These are phyloP conservation scores for Hydriomena furcata DNA, from an alignment of 2,888 invertebrate species.

Conservation along the genomic window DNA sequence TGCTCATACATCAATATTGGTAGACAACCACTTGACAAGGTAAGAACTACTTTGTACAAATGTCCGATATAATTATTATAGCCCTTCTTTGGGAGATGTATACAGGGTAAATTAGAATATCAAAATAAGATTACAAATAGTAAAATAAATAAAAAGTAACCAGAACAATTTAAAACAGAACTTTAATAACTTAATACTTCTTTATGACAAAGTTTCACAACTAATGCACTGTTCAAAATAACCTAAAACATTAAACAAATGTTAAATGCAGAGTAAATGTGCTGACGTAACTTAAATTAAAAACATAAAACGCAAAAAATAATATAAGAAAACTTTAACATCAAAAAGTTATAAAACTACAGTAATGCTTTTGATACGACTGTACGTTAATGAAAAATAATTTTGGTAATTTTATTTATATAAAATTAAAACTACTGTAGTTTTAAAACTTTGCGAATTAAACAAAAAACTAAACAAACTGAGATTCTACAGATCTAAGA, in stretches of 20 bases:
- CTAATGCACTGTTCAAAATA: slow-evolving; percentile 39
- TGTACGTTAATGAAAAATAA: neutral
- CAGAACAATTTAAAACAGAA: slow-evolving; percentile 54
- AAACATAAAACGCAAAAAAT: slow-evolving; percentile 32
- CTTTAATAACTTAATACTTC: slow-evolving; percentile 67
- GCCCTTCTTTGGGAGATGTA: no score
- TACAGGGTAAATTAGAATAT: neutral
- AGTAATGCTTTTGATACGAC: slow-evolving; percentile 14
- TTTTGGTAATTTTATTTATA: neutral
- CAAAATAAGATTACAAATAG: neutral
- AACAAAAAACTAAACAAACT: slow-evolving; percentile 43
- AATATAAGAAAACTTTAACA: slow-evolving; percentile 2
- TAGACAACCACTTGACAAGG: no score
- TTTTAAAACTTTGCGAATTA: slow-evolving; percentile 33
- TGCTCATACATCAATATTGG: slow-evolving; percentile 11
- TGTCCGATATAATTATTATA: no score
- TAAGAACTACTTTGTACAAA: no score
- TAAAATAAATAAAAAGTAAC: slow-evolving; percentile 40
- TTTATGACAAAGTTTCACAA: slow-evolving; percentile 38
- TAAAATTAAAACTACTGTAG: neutral
- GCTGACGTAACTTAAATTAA: slow-evolving; percentile 48
- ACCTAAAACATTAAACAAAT: slow-evolving; percentile 45
- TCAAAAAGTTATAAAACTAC: neutral
- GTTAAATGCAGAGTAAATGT: slow-evolving; percentile 71
- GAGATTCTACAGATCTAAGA: slow-evolving; percentile 70